Evolutionary conservation across 2,888 invertebrate species (phyloP).

Genomic region (Melipona bicolor): DNA sequence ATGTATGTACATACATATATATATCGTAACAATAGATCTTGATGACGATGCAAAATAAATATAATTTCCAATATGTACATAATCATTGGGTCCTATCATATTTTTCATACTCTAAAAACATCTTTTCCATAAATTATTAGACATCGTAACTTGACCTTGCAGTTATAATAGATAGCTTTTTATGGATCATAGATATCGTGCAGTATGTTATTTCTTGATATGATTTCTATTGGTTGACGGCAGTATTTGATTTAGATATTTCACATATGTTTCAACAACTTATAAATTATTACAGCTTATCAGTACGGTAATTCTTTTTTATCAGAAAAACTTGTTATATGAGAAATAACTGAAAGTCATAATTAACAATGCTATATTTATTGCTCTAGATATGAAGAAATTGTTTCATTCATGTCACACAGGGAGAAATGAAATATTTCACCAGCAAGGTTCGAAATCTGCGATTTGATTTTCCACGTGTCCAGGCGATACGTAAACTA

Average conservation of each 20-base stretch:
- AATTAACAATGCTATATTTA: not conserved
- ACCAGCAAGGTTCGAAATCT: constrained; percentile 68
- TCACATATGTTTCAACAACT: constrained; percentile 26
- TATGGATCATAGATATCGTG: not conserved
- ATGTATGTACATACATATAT: not conserved
- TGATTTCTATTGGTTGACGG: constrained; percentile 16
- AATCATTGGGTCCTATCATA: not conserved
- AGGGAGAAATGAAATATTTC: constrained; percentile 10
- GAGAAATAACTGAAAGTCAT: not conserved
- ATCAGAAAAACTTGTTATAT: not conserved
- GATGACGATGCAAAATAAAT: constrained; percentile 18
- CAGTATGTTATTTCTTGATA: not conserved
- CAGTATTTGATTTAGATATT: constrained; percentile 30
- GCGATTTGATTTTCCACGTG: constrained; percentile 41
- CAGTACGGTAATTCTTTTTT: not conserved
- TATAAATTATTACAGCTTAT: not conserved
- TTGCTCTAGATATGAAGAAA: not conserved
- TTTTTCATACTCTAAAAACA: not conserved
- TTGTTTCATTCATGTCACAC: not conserved
- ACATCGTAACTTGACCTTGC: not conserved
- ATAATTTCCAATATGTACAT: constrained; percentile 9
- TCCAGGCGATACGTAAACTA: constrained; percentile 85
- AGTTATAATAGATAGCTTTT: not conserved
- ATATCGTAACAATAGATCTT: constrained; percentile 18
- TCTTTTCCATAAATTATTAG: not conserved